Base-by-base conservation (phyloP, 2,797 vertebrate species). In the Stomatorhinus walkeri region DNA sequence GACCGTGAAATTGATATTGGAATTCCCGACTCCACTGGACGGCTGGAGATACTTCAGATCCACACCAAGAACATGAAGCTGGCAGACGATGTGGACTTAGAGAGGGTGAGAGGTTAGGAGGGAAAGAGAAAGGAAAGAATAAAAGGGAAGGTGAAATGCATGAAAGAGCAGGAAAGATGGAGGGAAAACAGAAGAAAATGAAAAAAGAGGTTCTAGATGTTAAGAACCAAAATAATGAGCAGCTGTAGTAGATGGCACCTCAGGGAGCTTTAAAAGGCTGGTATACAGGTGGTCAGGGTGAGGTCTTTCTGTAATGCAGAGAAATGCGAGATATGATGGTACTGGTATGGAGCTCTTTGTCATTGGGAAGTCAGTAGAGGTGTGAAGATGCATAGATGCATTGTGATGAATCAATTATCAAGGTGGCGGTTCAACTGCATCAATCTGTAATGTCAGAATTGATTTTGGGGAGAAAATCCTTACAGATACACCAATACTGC, bases 61-160 rank as follows among this genome's bases (percentile, higher is more conserved):
- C 91, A 92, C 87, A 92, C 91, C n/a, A 92, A 92, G 88, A 92
- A 92, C 54, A 92, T 92, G 91, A 92, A 92, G 61, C 87, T 92
- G 68, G 88, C 90, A 0, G 90, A 90, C 10, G 91, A 92, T 28
- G 91, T 92, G 64, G 91, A 92, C 22, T 90, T 92, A 14, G 91
- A 92, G 79, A 91, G 4, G 91, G 91, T 90, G 79, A 89, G 90
- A 40, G 43, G 46, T 19, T 8, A 10, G 9, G 81, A 84, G 46
- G 19, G 10, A 48, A 16, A 24, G 76, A 72, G 36, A 2, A n/a
- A 24, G n/a, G 36, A 46, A 40, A 19, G 40, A 64, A 10, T 28
- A 36, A 85, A 16, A 59, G 12, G 48, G 22, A 49, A 49, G 46
- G 5, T 59, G 32, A 43, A 56, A 52, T 7, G 81, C n/a, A 49